phyloP scores from a whole-genome alignment of 35 echinoderm and acorn worm genomes.

The Holothuria glaberrima region DNA sequence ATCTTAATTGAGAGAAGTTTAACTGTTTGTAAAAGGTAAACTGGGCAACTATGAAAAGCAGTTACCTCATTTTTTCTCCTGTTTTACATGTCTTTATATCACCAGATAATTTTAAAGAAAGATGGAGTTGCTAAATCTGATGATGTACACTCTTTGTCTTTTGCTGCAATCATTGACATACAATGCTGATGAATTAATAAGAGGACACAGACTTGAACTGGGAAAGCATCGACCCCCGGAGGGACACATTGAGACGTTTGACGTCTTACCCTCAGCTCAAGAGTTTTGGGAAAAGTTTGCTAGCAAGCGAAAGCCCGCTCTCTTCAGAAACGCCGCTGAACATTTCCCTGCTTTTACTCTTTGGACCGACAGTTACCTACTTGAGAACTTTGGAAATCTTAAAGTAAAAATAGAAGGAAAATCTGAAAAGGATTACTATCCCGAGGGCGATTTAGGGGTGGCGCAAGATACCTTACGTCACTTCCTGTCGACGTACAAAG shows the following conservation, averaged over 20 bases:
- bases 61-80: no score
- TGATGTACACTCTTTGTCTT: background rate
- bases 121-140: background rate
- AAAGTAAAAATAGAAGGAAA: conserved; percentile 93
- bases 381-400: conserved; percentile 72
- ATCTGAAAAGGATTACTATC: conserved; percentile 73
- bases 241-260: conserved; percentile 82
- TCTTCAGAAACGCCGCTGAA: conserved; percentile 75
- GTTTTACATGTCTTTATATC: background rate
- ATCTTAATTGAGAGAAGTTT: no score
- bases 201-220: conserved; percentile 75
- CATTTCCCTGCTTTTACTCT: conserved; percentile 60
- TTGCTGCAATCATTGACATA: background rate
- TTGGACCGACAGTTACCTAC: conserved; percentile 90
- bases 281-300: conserved; percentile 95
- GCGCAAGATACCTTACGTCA: conserved; percentile 72
- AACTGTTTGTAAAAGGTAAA: no score
- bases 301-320: conserved; percentile 67
- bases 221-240: conserved; percentile 77
- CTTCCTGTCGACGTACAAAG: conserved; percentile 64
- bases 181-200: background rate
- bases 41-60: no score
- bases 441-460: conserved; percentile 77
- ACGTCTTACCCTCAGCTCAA: conserved; percentile 55
- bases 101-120: background rate